These are phyloP conservation scores for Mirza zaza DNA, from an alignment of 2,113 vertebrate genomes.

Conservation along the genomic window DNA sequence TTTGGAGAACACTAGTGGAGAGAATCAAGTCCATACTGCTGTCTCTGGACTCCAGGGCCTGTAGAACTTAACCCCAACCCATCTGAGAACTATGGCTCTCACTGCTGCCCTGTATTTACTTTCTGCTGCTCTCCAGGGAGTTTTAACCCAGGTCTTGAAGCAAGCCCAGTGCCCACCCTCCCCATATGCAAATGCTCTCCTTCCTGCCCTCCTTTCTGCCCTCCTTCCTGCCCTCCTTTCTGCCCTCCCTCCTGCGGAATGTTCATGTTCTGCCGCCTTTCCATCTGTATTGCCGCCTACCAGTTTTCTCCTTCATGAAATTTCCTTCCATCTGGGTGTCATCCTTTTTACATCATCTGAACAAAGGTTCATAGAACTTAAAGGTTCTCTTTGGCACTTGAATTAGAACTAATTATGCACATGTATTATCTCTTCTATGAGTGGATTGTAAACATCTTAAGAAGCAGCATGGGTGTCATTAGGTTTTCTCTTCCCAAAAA, in stretches of 20 bases:
- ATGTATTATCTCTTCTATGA: not conserved
- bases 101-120: not conserved
- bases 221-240: too few relatives aligned
- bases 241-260: too few relatives aligned
- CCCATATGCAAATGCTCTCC: accelerated
- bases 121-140: not conserved
- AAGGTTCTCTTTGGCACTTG: not conserved
- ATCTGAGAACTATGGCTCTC: not conserved
- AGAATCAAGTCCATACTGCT: not conserved
- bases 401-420: not conserved
- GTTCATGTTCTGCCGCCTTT: not conserved
- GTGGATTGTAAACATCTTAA: not conserved
- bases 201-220: too few relatives aligned
- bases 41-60: not conserved
- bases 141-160: not conserved
- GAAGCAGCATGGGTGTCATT: not conserved
- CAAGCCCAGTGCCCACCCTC: not conserved
- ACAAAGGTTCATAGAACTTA: not conserved
- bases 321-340: not conserved
- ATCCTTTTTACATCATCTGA: not conserved
- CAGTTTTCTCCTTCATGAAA: not conserved
- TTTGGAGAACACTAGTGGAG: not conserved
- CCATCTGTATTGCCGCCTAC: not conserved
- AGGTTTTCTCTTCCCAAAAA: not conserved
- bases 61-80: not conserved